phyloP scores from a whole-genome alignment of 1,140 invertebrate genomes.

The Hyles vespertilio region DNA sequence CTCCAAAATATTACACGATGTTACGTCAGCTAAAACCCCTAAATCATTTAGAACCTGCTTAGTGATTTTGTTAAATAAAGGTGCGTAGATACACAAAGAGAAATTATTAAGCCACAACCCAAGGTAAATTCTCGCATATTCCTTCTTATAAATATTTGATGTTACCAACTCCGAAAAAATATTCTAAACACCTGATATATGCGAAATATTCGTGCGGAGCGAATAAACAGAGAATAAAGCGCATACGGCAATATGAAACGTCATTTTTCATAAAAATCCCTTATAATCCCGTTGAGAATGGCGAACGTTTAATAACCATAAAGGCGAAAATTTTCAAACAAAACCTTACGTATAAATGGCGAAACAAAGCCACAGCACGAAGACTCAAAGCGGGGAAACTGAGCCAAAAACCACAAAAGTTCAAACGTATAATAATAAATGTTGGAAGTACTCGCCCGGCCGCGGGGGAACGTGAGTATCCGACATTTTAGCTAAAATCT shows the following conservation, averaged over 20 bases:
- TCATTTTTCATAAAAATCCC: constrained; percentile 5
- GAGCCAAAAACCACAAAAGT: constrained; percentile 7
- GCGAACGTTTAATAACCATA: not conserved
- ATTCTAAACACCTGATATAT: too few species aligned
- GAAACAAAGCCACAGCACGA: constrained; percentile 5
- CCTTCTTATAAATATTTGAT: too few species aligned
- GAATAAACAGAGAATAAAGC: too few species aligned
- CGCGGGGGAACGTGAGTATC: not conserved
- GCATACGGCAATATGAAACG: not conserved
- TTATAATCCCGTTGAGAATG: not conserved
- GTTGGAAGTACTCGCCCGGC: not conserved
- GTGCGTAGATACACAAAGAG: too few species aligned
- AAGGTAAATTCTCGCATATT: too few species aligned
- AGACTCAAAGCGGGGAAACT: constrained; percentile 6
- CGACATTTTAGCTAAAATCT: not conserved
- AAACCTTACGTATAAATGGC: constrained; percentile 3
- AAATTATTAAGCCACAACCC: too few species aligned
- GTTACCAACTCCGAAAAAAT: too few species aligned
- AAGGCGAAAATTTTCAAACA: constrained; percentile 4
- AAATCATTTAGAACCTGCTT: too few species aligned
- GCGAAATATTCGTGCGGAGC: too few species aligned
- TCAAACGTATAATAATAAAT: constrained; percentile 9
- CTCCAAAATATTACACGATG: too few species aligned
- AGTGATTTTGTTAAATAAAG: too few species aligned
- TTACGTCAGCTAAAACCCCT: too few species aligned